Conservation (phyloP, 2,797 vertebrate genomes). For the Micromesistius poutassou region DNA sequence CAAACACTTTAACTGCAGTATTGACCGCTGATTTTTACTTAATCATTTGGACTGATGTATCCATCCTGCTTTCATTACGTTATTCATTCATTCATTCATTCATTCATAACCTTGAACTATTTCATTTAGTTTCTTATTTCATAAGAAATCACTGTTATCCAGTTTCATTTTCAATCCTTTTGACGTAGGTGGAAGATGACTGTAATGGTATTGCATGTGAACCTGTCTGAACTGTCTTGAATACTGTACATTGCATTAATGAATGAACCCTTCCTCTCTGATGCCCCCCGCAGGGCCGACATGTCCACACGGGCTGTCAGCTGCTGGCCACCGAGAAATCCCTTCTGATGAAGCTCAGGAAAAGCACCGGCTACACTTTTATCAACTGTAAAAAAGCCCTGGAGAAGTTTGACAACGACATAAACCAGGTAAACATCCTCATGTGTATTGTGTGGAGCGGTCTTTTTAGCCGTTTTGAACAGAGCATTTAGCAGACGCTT, state of each 20-base stretch:
- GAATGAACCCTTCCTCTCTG: neutral
- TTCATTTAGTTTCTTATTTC: neutral
- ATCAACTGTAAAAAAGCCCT: slow-evolving; percentile 88
- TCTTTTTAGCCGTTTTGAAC: too few relatives aligned
- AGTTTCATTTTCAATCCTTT: neutral
- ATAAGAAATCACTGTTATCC: neutral
- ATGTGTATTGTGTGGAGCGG: neutral
- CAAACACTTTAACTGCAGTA: neutral
- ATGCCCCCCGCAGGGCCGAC: slow-evolving; percentile 51
- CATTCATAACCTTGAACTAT: neutral
- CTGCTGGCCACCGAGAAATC: slow-evolving; percentile 77
- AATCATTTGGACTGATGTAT: neutral
- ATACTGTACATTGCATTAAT: neutral
- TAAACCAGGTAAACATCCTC: slow-evolving; percentile 72
- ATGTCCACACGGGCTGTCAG: slow-evolving; percentile 46
- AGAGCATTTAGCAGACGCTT: too few relatives aligned
- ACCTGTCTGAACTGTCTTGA: neutral
- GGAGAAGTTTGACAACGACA: slow-evolving; percentile 80
- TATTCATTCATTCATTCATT: neutral
- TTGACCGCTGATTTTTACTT: neutral
- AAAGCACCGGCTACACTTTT: slow-evolving; percentile 86
- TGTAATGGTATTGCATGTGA: neutral
- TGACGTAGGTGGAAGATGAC: neutral
- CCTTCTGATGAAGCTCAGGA: slow-evolving; percentile 81
- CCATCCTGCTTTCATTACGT: neutral